phyloP scores from a whole-genome alignment of 2,888 invertebrate species.

The Adineta ricciae region DNA sequence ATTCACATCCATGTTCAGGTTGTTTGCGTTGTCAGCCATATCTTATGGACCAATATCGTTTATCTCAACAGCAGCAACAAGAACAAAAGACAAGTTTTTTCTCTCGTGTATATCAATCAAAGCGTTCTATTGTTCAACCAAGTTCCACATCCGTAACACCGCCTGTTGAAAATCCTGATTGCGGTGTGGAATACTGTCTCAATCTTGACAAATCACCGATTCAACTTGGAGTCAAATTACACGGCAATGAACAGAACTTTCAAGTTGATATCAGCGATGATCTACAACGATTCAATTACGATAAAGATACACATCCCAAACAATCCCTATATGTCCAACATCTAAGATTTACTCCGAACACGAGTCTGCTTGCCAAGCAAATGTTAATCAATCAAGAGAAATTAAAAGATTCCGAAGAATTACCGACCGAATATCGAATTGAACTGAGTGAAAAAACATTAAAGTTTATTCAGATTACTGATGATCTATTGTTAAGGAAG shows the following conservation, averaged over 20 bases:
- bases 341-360: not conserved
- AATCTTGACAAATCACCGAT: not conserved
- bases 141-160: too few relatives aligned
- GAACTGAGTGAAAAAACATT: not conserved
- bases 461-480: not conserved
- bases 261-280: not conserved
- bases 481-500: not conserved
- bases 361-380: not conserved
- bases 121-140: not conserved
- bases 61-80: not conserved
- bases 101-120: conserved; percentile 8
- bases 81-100: not conserved
- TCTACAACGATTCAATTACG: not conserved
- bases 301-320: not conserved
- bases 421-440: not conserved
- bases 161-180: not conserved
- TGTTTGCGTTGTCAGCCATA: not conserved
- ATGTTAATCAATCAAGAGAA: not conserved
- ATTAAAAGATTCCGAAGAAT: not conserved
- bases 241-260: not conserved
- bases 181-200: conserved; percentile 3
- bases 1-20: conserved; percentile 9
- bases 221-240: not conserved
- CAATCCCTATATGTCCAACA: not conserved
- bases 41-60: not conserved